Percentiles rank a stretch among this genome's conserved stretches.
Conservation (phyloP, 2,797 vertebrate species). For the Phalloptychus januarius region DNA sequence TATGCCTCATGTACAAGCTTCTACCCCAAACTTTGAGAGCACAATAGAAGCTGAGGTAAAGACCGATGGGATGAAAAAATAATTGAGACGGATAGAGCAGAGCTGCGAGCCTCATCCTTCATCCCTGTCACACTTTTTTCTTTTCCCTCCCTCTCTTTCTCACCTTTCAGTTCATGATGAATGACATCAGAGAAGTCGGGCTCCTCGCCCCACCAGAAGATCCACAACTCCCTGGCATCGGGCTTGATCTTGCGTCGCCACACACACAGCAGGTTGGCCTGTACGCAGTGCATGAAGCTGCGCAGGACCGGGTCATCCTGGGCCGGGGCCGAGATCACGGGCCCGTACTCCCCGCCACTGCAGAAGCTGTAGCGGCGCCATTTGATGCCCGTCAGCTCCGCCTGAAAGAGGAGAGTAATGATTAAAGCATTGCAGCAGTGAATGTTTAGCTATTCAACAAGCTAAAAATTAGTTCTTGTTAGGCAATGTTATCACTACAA, state of each 20-base stretch:
- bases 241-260: slow-evolving; percentile 96
- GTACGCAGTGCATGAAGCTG: slow-evolving; percentile 97
- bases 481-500: slow-evolving; percentile 12
- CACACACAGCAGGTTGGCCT: slow-evolving; percentile 95
- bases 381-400: slow-evolving; percentile 98
- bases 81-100: slow-evolving; percentile 42
- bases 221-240: slow-evolving; percentile 94
- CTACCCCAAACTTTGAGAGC: slow-evolving; percentile 45
- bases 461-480: slow-evolving; percentile 4
- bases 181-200: slow-evolving; percentile 94
- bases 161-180: slow-evolving; percentile 95
- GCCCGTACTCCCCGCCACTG: slow-evolving; percentile 92
- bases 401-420: slow-evolving; percentile 73
- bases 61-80: slow-evolving; percentile 43
- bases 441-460: slow-evolving; percentile 28
- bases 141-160: slow-evolving; percentile 74
- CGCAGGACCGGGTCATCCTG: slow-evolving; percentile 97
- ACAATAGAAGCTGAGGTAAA: slow-evolving; percentile 28
- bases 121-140: slow-evolving; percentile 21
- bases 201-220: slow-evolving; percentile 99
- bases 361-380: slow-evolving; percentile 98
- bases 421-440: slow-evolving; percentile 3
- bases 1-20: slow-evolving; percentile 31
- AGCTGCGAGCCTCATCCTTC: slow-evolving; percentile 34
- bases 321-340: slow-evolving; percentile 96